Base-by-base conservation (phyloP, 2,888 invertebrate genomes). In the Amblyteles armatorius region DNA sequence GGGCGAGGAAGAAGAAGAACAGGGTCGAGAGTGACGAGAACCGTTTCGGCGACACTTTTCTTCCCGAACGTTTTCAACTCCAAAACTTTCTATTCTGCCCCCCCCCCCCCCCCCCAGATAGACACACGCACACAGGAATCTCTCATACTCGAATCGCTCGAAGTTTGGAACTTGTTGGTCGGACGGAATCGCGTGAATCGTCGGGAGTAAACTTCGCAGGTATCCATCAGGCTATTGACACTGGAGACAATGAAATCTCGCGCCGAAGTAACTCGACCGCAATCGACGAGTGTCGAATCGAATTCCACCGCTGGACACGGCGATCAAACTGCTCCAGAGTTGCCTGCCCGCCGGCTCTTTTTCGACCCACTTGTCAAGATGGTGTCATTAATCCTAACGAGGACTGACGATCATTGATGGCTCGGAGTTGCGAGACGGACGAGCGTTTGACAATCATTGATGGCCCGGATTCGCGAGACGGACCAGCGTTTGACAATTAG, bases 201-300 rank as follows among this genome's bases (percentile, higher is more conserved):
- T 69, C 40, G 50, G 29, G n/a, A 60, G n/a, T 36, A 48, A 44
- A 50, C 6, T 82, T 60, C 26, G 72, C 68, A 68, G 77, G 69
- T 72, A 67, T 29, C 13, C 9, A n/a, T 71, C 50, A 5, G 52
- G 60, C 44, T 79, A 69, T 69, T 73, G 63, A 71, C 79, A 71
- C 63, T 65, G n/a, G 57, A 40, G 57, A 69, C 69, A 74, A 74
- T 79, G 69, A 74, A 83, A 74, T 83, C 69, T 76, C n/a, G 2
- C 52, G 71, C 63, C 55, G 16, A 74, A 73, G 52, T 74, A 78
- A 69, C 44, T 71, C 52, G 19, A 78, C 57, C 78, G 29, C 55
- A 44, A 79, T 78, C 71, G 78, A 55, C 65, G 65, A 40, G 78
- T 82, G 71, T 78, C 50, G 57, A 9, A 73, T 50, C 16, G 65